Base-by-base conservation (phyloP, 2,113 vertebrate species). In the Ginglymostoma cirratum region DNA sequence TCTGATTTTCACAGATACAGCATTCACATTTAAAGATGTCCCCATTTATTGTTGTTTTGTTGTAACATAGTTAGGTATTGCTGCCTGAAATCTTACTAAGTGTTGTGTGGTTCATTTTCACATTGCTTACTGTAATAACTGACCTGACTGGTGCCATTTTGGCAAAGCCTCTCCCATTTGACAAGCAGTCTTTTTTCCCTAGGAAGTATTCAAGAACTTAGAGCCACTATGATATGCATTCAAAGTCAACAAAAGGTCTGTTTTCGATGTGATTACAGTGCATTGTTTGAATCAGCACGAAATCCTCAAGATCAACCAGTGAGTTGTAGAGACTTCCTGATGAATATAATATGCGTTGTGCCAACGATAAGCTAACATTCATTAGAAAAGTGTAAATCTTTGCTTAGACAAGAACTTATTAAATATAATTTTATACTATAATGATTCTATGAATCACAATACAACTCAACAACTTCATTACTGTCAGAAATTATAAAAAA, bases 191-290 rank as follows among this genome's bases (percentile, higher is more conserved):
- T 93, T 2, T 90, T 92, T 92, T 93, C 67, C 2, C n/a, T 96
- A 97, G 97, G 96, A 78, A 97, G 97, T 92, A 97, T 97, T 96
- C 96, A 66, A 80, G 65, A 96, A 23, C 90, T 97, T 96, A 97
- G 96, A 78, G 97, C 96, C 83, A 97, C 97, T 80, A 97, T 97
- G 96, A 97, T 97, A 80, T 97, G 96, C 2, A 96, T 97, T 83
- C 94, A 38, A 0, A 96, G 96, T 76, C 94, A 87, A 69, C 95
- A 70, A 95, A 89, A 67, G 8, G 34, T 27, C 78, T 97, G 97
- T 92, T 55, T 97, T 96, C 80, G 95, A 76, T 97, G 97, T 96
- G 96, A 97, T 95, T 97, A 97, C 85, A 96, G 96, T 12, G 96
- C 97, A 95, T 52, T 95, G 3, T 97, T 97, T 96, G 80, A 89